These are phyloP conservation scores for Myrmecophaga tridactyla DNA, from an alignment of 2,113 vertebrate species.

Conservation along the genomic window DNA sequence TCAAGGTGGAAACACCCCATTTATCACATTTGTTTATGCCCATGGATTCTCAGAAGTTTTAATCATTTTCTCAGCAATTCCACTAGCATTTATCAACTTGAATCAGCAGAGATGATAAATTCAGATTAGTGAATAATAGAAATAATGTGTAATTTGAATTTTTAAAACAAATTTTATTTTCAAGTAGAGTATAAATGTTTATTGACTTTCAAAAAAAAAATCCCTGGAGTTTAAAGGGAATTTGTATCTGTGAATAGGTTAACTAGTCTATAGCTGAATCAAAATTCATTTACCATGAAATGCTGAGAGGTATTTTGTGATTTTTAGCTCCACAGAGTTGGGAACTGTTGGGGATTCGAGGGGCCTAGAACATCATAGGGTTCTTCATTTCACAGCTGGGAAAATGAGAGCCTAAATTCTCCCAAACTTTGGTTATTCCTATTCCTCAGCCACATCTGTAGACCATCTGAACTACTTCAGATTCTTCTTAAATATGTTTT, in stretches of 20 bases:
- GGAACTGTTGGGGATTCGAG: neutral
- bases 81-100: neutral
- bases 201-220: neutral
- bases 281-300: neutral
- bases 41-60: neutral
- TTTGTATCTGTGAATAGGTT: neutral
- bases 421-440: neutral
- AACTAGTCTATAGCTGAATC: neutral
- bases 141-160: neutral
- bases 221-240: neutral
- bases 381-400: neutral
- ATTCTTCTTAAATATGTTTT: slow-evolving; percentile 6
- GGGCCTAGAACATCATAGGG: rapidly evolving
- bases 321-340: neutral
- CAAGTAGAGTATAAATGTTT: neutral
- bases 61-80: neutral
- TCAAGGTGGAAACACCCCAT: neutral
- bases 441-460: neutral
- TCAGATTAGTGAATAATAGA: neutral
- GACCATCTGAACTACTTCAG: neutral
- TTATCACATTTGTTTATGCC: neutral
- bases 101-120: neutral
- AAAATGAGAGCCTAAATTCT: neutral
- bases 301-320: neutral
- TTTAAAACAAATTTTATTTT: slow-evolving; percentile 34